A percentile compares a stretch with the other conserved stretches of the same genome.
phyloP scores from a whole-genome alignment of 2,797 vertebrate genomes.

The Tangara arthus region DNA sequence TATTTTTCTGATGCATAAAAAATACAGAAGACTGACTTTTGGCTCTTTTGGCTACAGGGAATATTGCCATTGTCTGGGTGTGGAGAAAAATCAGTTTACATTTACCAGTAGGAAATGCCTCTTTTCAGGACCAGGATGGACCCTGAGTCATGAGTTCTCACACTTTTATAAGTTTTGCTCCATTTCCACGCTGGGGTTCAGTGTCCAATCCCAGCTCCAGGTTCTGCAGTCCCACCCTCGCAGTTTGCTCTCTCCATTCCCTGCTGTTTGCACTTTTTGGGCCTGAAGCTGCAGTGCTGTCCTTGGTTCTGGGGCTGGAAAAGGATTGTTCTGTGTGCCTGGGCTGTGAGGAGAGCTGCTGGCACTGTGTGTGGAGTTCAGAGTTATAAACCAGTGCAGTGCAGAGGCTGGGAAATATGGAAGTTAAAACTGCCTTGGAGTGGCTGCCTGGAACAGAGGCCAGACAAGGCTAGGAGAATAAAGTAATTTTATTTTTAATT shows the following conservation, averaged over 20 bases:
- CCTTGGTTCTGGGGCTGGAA: neutral
- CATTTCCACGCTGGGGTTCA: neutral
- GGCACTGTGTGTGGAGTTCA: fast-evolving
- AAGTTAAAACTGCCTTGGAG: neutral
- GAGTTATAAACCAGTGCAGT: fast-evolving
- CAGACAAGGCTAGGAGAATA: too few species aligned
- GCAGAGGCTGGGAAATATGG: fast-evolving
- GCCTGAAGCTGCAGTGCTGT: too few species aligned
- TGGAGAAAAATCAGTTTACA: constrained; percentile 3
- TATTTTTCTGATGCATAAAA: constrained; percentile 63
- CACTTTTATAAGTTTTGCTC: fast-evolving
- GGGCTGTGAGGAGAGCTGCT: neutral
- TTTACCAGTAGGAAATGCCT: constrained; percentile 10
- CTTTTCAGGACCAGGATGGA: neutral
- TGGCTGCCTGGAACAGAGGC: neutral
- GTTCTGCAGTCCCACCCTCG: neutral
- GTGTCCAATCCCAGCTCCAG: neutral
- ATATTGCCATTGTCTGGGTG: neutral
- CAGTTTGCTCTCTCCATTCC: neutral
- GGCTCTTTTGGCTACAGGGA: neutral
- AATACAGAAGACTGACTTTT: constrained; percentile 41
- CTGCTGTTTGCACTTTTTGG: neutral
- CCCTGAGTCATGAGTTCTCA: fast-evolving
- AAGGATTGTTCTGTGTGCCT: neutral
- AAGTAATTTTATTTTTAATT: neutral